Percentiles rank a stretch among this genome's conserved stretches.
Conservation (phyloP, 30 jellyfish, hydroid and myxozoan genomes). For the Phacellophora camtschatica region DNA sequence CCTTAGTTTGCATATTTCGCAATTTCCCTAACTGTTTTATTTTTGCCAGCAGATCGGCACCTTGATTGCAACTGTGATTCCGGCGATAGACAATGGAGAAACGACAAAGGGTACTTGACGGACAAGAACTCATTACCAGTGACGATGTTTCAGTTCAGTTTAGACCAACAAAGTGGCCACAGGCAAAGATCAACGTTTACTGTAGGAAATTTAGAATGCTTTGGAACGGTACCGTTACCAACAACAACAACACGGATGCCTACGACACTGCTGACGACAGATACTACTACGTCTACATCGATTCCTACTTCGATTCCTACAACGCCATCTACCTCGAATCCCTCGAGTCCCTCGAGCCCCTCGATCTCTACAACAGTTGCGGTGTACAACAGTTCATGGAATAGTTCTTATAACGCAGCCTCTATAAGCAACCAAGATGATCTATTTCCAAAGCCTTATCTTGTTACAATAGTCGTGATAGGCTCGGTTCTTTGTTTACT, state of each 20-base stretch:
- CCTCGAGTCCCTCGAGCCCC: neutral
- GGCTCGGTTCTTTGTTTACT: slow-evolving; percentile 89
- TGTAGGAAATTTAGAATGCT: slow-evolving; percentile 87
- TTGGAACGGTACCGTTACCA: slow-evolving; percentile 86
- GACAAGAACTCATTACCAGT: slow-evolving; percentile 89
- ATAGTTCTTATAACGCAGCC: slow-evolving; percentile 26
- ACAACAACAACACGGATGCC: slow-evolving; percentile 68
- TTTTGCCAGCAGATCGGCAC: slow-evolving; percentile 54
- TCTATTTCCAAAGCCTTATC: slow-evolving; percentile 89
- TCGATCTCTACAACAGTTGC: neutral
- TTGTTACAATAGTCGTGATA: slow-evolving; percentile 80
- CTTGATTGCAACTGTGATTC: slow-evolving; percentile 96
- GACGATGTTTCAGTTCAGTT: slow-evolving; percentile 76
- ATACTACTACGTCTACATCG: neutral
- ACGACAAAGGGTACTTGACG: slow-evolving; percentile 80
- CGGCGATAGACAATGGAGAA: slow-evolving; percentile 86
- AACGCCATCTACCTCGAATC: neutral
- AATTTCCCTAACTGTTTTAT: no score
- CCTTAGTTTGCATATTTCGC: no score
- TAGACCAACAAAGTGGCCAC: slow-evolving; percentile 55
- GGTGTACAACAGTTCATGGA: slow-evolving; percentile 2
- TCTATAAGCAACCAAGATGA: slow-evolving; percentile 72
- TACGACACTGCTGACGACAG: slow-evolving; percentile 15
- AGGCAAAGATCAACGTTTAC: slow-evolving; percentile 78
- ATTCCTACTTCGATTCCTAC: neutral